Evolutionary conservation across 2,888 invertebrate species (phyloP), one percentile per base, ranked within the genome.

Genomic region (Odontothrips loti): DNA sequence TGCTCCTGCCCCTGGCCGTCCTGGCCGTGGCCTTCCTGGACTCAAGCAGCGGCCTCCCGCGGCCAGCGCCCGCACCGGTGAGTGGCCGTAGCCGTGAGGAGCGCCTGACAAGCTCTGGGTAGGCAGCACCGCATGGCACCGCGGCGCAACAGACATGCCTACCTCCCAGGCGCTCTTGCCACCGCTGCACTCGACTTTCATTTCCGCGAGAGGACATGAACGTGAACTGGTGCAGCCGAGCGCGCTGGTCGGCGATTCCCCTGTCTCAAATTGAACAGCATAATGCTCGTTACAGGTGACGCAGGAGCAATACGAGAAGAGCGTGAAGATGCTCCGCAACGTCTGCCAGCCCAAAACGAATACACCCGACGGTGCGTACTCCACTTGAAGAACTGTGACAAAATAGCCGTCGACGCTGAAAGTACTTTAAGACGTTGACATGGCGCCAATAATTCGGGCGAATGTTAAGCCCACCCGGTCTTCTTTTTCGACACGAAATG

Each of bases 241-340:
- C 58, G 58, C 6, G 20, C 58, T 8, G 17, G 58, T 2, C 17
- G 58, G 0, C 4, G 17, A 6, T n/a, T n/a, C 58, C 58, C 6
- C 11, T 2, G 15, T 15, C n/a, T n/a, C n/a, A 17, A 6, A 17
- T 15, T 58, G 58, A 17, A 17, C 58, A 20, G 58, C n/a, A 6
- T 8, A 20, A n/a, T 58, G 20, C 68, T 2, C 23, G 68, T 75
- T 75, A 12, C 68, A 75, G 68, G 68, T 75, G 12, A 75, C 68
- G 23, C 68, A 23, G 27, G 68, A 75, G 68, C 68, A 75, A 27
- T 75, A 75, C 27, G 68, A 75, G 23, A 75, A 75, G 68, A 75
- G 68, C 23, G n/a, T 75, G 23, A 75, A 75, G 68, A 75, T 75
- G 68, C 68, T 75, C 12, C 68, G 68, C 23, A 75, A 75, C 27